phyloP scores from a whole-genome alignment of 1,140 invertebrate genomes.

The Muscidifurax raptorellus region DNA sequence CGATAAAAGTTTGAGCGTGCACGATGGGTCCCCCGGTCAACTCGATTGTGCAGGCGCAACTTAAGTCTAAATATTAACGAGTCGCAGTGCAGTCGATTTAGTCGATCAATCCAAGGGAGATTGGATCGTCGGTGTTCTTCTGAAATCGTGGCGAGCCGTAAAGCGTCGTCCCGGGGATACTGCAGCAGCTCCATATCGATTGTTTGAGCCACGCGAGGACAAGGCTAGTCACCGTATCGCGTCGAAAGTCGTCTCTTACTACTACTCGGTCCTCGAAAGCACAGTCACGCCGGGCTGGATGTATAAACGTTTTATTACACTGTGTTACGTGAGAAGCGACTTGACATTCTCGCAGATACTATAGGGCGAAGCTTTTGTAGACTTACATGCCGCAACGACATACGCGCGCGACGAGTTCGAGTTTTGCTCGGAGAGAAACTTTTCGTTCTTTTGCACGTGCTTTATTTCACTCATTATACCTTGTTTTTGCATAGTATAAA shows the following conservation, averaged over 20 bases:
- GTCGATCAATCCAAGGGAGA: not conserved
- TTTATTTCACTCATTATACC: no score
- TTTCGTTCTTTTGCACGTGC: not conserved
- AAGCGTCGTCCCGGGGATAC: not conserved
- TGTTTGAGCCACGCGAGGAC: constrained; percentile 45
- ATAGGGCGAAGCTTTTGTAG: not conserved
- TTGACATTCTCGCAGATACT: not conserved
- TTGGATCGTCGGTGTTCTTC: not conserved
- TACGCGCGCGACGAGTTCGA: not conserved
- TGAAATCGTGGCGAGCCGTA: not conserved
- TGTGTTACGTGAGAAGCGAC: constrained; percentile 56
- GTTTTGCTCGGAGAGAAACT: not conserved
- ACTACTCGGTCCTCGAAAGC: constrained; percentile 53
- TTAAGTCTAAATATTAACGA: constrained; percentile 7
- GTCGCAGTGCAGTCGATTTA: constrained; percentile 9
- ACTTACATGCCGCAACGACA: not conserved
- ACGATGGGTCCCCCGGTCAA: no score
- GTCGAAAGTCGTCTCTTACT: not conserved
- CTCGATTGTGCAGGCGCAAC: no score
- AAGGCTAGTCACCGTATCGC: not conserved
- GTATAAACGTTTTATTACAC: constrained; percentile 62
- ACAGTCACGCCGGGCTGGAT: constrained; percentile 59
- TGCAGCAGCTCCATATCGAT: constrained; percentile 53
- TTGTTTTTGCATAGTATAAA: no score
- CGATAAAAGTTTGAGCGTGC: no score